Conservation (phyloP, 1,140 invertebrate species). For the Doryteuthis pealeii region DNA sequence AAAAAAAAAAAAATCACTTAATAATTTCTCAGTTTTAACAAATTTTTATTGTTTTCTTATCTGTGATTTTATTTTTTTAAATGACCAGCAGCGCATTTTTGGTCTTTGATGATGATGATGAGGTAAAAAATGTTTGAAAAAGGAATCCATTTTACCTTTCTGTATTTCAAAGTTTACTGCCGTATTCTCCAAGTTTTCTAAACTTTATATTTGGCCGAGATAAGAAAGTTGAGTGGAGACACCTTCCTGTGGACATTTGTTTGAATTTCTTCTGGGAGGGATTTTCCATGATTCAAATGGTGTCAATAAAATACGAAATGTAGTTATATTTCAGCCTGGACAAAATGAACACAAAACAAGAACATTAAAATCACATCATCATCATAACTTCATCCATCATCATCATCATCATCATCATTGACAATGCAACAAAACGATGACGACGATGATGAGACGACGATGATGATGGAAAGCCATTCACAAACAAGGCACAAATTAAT, state of each 20-base stretch:
- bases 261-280: constrained; percentile 50
- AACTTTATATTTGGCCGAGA: constrained; percentile 39
- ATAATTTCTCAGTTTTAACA: too few species aligned
- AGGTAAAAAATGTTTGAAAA: neutral
- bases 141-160: too few species aligned
- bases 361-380: too few species aligned
- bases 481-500: too few species aligned
- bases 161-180: too few species aligned
- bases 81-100: neutral
- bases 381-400: too few species aligned
- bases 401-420: too few species aligned
- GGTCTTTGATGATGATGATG: neutral
- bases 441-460: neutral
- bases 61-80: neutral
- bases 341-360: neutral
- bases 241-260: constrained; percentile 44
- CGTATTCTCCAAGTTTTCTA: constrained; percentile 11
- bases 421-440: neutral
- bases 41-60: neutral
- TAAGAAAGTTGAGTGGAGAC: constrained; percentile 41
- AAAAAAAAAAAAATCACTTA: too few species aligned
- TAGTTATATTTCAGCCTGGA: constrained; percentile 55
- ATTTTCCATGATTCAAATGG: constrained; percentile 46
- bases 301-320: constrained; percentile 49
- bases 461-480: neutral